These are phyloP conservation scores for Tenthredo scrophulariae DNA, from an alignment of 2,888 invertebrate genomes.

Conservation along the genomic window DNA sequence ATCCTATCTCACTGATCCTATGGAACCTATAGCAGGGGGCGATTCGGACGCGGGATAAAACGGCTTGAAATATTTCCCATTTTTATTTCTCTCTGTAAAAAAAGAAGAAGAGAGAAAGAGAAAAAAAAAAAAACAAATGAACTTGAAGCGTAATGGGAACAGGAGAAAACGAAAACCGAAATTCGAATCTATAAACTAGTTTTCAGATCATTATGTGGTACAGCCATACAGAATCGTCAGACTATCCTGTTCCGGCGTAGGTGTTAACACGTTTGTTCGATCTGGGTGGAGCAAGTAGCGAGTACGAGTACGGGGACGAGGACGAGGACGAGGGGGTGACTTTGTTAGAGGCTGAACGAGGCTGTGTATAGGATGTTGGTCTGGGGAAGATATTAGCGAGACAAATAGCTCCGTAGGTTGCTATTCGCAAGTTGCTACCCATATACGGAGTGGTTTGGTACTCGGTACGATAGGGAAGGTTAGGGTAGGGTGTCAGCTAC, in stretches of 20 bases:
- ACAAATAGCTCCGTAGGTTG: conserved; percentile 71
- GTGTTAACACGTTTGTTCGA: conserved; percentile 65
- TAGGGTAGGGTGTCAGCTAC: conserved; percentile 10
- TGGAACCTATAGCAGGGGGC: conserved; percentile 6
- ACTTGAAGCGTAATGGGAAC: neutral
- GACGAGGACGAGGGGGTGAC: conserved; percentile 18
- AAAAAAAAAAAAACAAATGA: neutral
- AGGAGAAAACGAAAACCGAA: neutral
- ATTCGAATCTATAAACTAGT: neutral
- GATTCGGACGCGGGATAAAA: conserved; percentile 15
- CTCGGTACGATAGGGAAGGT: neutral
- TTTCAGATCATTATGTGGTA: neutral
- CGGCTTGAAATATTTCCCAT: neutral
- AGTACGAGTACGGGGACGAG: neutral
- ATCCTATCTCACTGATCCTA: conserved; percentile 58
- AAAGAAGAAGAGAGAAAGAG: neutral
- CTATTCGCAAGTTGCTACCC: conserved; percentile 47
- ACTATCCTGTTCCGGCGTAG: conserved; percentile 55
- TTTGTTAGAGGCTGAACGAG: conserved; percentile 30
- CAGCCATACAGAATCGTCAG: neutral
- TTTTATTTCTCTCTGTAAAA: neutral
- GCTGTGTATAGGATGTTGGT: conserved; percentile 14
- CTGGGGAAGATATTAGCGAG: conserved; percentile 70
- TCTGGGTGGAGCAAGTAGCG: conserved; percentile 53
- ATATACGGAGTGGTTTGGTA: conserved; percentile 11